Base-by-base conservation (phyloP, 2,888 invertebrate species). In the Latheticus oryzae region DNA sequence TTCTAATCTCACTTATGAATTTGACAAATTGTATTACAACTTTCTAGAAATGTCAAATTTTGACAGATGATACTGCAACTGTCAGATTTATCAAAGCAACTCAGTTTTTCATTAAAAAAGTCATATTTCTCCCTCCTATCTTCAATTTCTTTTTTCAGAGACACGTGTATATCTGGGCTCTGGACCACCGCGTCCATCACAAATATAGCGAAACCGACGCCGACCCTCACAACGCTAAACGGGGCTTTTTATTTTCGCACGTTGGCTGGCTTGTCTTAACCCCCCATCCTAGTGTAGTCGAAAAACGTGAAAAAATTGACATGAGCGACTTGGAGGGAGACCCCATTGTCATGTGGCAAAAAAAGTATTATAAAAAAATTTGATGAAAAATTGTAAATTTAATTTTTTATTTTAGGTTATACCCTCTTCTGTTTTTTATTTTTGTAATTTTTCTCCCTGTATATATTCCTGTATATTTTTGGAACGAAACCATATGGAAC, bases 231-330 rank as follows among this genome's bases (percentile, higher is more conserved):
- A 90, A 94, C 77, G 88, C 90, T 1, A 85, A 88, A 38, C 82
- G 93, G 26, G 96, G 96, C 5, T 79, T 79, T 59, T 73, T 76
- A 81, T 96, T 95, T 76, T 87, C 95, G 0, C 96, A 96, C 75
- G 89, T 96, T 4, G 96, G 95, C 3, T 96, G 96, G 96, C 80
- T 96, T 30, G 85, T 95, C 43, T 81, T 89, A 0, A 90, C 91
- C 0, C 93, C 95, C 0, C 95, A 91, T 75, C 91, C 91, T 0
- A 84, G 87, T 1, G 91, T 91, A 0, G 85, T 86, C 8, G 83
- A 84, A 63, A 86, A 90, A 65, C 81, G 91, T 21, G 81, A 82
- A 17, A 84, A 83, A 0, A 85, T 88, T 7, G 89, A 90, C 40
- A 83, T 86, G 81, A 83, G 83, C 40, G 92, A 92, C 73, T 81